Conservation (phyloP, 2,888 invertebrate genomes). For the Apodemia hepburni region DNA sequence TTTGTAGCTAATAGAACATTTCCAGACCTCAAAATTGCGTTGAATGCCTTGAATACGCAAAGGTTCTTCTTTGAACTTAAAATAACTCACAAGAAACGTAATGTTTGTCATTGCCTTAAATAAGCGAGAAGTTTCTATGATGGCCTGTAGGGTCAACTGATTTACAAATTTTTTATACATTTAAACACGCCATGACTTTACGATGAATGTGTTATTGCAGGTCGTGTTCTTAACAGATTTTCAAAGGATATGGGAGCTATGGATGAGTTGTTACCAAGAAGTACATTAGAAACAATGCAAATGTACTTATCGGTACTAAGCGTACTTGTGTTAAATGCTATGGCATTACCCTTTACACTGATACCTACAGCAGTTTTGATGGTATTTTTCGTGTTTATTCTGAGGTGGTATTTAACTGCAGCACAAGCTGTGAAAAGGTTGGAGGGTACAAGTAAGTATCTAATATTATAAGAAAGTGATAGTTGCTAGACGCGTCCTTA, state of each 20-base stretch:
- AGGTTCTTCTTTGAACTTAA: no score
- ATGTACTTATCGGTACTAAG: constrained; percentile 63
- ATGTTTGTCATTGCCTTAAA: no score
- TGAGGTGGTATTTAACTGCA: constrained; percentile 85
- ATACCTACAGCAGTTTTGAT: constrained; percentile 59
- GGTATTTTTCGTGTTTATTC: constrained; percentile 81
- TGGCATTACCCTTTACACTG: constrained; percentile 63
- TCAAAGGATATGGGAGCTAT: constrained; percentile 91
- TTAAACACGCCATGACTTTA: no score
- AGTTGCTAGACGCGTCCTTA: no score
- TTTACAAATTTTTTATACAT: no score
- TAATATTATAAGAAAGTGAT: no score
- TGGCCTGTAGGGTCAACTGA: no score
- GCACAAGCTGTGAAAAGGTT: constrained; percentile 87
- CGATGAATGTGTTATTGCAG: constrained; percentile 39
- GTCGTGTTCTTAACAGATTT: constrained; percentile 86
- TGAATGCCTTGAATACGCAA: no score
- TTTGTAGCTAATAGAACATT: no score
- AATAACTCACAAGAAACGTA: no score
- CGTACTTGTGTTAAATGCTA: constrained; percentile 58
- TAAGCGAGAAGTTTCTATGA: no score
- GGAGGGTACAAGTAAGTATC: constrained; percentile 83
- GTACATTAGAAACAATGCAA: constrained; percentile 82
- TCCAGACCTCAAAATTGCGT: no score
- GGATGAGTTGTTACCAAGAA: constrained; percentile 86